Base-by-base conservation (phyloP, 2,797 vertebrate species). In the Squalus acanthias region DNA sequence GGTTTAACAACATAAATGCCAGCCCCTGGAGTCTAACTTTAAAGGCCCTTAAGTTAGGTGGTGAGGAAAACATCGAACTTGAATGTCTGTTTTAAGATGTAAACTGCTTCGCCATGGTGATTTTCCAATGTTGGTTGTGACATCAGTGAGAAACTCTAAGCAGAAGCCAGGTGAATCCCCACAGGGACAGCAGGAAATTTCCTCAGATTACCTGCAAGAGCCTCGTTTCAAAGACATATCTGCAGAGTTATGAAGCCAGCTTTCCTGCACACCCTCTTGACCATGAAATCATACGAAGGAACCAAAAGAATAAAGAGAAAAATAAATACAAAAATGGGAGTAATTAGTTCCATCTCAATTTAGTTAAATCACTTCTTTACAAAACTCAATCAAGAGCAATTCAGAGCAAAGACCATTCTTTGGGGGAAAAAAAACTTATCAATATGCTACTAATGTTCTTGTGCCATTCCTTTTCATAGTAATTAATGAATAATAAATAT, bases 401-500 rank as follows among this genome's bases (percentile, higher is more conserved):
- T 57, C 88, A 60, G 57, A 13, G 24, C 22, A 95, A 95, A 72
- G 22, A 65, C 15, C 3, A 33, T 91, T 33, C 12, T 22, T 89
- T 89, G 12, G 39, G 39, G 39, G 3, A 29, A 60, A 53, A 91
- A 60, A 91, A 91, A 7, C 57, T 53, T 95, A 53, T 95, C 93
- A 95, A 95, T 26, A 72, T 70, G n/a, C 67, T 70, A 46, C 92
- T 70, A 50, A 50, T 69, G n/a, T 72, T 53, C 39, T 46, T 97
- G 97, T 96, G 97, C 97, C 96, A 97, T 97, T 96, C 97, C 96
- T 97, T 97, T 97, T 97, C 96, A 97, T 97, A 96, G 0, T 96
- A 95, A 96, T 97, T 96, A 96, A 98, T 98, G 97, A 98, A 98
- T 98, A 98, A 98, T 98, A 98, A 98, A 98, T 98, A 97, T 98